These are phyloP conservation scores for Apantesis nais DNA, from an alignment of 2,888 invertebrate species.

Conservation along the genomic window DNA sequence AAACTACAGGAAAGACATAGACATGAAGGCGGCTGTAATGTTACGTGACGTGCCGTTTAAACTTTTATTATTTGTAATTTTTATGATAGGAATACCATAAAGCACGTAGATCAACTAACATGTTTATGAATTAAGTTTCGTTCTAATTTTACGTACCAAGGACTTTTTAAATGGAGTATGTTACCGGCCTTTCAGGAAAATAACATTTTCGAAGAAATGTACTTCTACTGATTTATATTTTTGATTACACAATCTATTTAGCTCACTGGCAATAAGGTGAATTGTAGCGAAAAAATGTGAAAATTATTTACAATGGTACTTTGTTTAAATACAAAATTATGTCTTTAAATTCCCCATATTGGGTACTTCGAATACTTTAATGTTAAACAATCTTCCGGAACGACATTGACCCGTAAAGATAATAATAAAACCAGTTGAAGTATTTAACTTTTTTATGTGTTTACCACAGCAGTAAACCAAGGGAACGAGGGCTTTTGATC, in stretches of 20 bases:
- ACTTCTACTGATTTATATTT: too few species aligned
- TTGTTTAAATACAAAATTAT: neutral
- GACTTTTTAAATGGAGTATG: neutral
- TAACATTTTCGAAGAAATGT: too few species aligned
- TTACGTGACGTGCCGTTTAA: neutral
- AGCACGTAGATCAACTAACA: neutral
- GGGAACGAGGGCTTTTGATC: conserved; percentile 26
- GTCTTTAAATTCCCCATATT: conserved; percentile 18
- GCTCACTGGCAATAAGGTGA: neutral
- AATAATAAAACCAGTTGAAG: conserved; percentile 35
- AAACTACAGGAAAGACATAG: neutral
- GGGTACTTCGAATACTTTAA: conserved; percentile 12
- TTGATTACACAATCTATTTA: too few species aligned
- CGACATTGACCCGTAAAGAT: conserved; percentile 55
- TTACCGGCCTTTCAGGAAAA: too few species aligned
- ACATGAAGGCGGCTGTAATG: neutral
- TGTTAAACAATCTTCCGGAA: conserved; percentile 50
- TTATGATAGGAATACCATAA: neutral
- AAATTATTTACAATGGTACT: neutral
- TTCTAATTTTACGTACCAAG: neutral
- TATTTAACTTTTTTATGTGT: conserved; percentile 40
- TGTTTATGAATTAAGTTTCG: neutral
- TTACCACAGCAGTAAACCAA: conserved; percentile 23
- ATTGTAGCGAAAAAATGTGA: neutral
- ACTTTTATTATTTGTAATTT: neutral